Evolutionary conservation across 1,140 invertebrate species (phyloP).

Genomic region (Euura saliciscinereae): DNA sequence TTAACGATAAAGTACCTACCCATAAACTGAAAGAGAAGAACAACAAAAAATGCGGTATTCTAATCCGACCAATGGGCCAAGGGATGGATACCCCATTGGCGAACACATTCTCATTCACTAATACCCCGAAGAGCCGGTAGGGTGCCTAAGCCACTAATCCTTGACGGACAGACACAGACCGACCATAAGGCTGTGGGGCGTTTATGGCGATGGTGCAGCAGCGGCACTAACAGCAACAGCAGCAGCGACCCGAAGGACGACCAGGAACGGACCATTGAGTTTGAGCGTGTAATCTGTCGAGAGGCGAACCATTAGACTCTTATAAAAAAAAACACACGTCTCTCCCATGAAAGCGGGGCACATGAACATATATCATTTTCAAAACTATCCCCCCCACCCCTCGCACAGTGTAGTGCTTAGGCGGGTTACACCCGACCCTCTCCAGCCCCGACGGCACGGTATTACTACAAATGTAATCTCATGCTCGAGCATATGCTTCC

Average conservation of each 20-base stretch:
- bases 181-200: background rate
- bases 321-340: slow-evolving; percentile 33
- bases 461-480: slow-evolving; percentile 56
- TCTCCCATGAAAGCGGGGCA: background rate
- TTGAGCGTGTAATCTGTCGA: slow-evolving; percentile 45
- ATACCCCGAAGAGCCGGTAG: background rate
- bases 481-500: slow-evolving; percentile 48
- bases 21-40: background rate
- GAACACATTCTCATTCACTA: background rate
- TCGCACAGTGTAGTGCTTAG: background rate
- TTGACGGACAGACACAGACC: background rate
- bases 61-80: background rate
- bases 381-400: slow-evolving; percentile 21
- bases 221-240: too few relatives aligned
- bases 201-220: background rate
- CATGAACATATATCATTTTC: slow-evolving; percentile 9
- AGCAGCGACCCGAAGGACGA: background rate
- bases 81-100: background rate
- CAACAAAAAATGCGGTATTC: too few relatives aligned
- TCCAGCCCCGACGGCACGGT: slow-evolving; percentile 20
- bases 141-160: slow-evolving; percentile 5
- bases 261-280: slow-evolving; percentile 10
- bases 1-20: background rate
- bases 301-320: slow-evolving; percentile 45
- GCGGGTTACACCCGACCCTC: slow-evolving; percentile 1